Evolutionary conservation across 2,797 vertebrate genomes (phyloP), one percentile per base, ranked within the genome.

Genomic region (Apodemus agrarius): DNA sequence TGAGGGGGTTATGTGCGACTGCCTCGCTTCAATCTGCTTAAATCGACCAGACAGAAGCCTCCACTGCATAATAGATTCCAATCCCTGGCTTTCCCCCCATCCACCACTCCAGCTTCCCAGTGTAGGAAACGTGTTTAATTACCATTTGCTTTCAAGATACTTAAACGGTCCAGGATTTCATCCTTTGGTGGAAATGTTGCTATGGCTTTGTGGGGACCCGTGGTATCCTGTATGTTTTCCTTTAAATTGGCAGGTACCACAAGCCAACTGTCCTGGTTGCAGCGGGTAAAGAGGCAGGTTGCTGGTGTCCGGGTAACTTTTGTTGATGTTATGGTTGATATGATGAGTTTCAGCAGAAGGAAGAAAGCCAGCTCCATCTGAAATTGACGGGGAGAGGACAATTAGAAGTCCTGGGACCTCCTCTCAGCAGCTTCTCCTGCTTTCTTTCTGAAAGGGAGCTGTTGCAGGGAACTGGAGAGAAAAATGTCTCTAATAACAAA

Each of bases 161-260:
- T 99, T 99, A 99, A 99, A 99, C 98, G 99, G 99, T 99, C 99
- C 99, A 99, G 99, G 99, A 99, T 99, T 98, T 99, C 98, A 96
- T 93, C 81, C 57, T 21, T 96, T 59, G 80, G 83, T 81, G 92
- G 82, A 90, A 93, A 94, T 1, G n/a, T 52, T 49, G 54, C 72
- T 76, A 21, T 26, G 89, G 31, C 40, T 95, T 93, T 93, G 63
- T 16, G 61, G 54, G 11, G 3, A 63, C 34, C 52, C 63, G 74
- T 65, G 46, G 57, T 54, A 46, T 52, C 61, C 49, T 78, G 26
- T 61, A 34, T 69, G n/a, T 88, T 93, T 94, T 89, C 87, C 92
- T 92, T 91, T 87, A 89, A 87, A 88, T 12, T 63, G 84, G 80
- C 95, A 84, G 80, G 84, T 91, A 91, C 54, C 46, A 6, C 10